phyloP scores from a whole-genome alignment of 2,113 vertebrate species.

The Candoia aspera region DNA sequence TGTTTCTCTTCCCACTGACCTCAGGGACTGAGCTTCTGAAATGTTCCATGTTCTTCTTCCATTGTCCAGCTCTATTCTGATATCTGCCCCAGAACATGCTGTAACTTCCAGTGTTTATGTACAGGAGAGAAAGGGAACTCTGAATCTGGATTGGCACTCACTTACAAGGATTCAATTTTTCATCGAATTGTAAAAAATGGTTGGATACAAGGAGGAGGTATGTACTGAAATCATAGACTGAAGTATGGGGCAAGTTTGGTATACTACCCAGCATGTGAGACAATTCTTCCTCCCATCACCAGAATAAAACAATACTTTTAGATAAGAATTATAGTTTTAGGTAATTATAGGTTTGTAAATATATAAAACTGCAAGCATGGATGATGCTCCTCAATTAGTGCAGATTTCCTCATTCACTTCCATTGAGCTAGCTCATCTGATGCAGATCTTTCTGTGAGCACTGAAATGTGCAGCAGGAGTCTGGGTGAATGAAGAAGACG shows the following conservation, averaged over 20 bases:
- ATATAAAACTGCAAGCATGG: background rate
- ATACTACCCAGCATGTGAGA: background rate
- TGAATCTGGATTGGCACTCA: slow-evolving; percentile 67
- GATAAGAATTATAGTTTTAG: background rate
- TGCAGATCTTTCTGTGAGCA: background rate
- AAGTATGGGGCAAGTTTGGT: background rate
- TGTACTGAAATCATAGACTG: slow-evolving; percentile 18
- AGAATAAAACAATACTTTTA: background rate
- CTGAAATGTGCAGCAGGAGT: background rate
- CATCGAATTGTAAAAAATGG: slow-evolving; percentile 85
- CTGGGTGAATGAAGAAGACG: background rate
- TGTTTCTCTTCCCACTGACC: background rate
- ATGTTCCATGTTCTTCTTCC: slow-evolving; percentile 19
- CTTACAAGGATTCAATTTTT: slow-evolving; percentile 83
- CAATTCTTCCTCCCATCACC: background rate
- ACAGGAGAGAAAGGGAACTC: slow-evolving; percentile 74
- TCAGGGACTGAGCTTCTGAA: background rate
- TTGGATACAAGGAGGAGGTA: slow-evolving; percentile 93
- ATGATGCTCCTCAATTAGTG: background rate
- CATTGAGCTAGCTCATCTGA: background rate
- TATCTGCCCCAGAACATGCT: slow-evolving; percentile 85
- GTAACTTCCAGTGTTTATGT: slow-evolving; percentile 85
- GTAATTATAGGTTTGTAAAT: background rate
- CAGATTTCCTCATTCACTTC: background rate
- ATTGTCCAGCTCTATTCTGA: slow-evolving; percentile 84